These are phyloP conservation scores for Chrysomela aeneicollis DNA, from an alignment of 2,888 invertebrate genomes.

Conservation along the genomic window DNA sequence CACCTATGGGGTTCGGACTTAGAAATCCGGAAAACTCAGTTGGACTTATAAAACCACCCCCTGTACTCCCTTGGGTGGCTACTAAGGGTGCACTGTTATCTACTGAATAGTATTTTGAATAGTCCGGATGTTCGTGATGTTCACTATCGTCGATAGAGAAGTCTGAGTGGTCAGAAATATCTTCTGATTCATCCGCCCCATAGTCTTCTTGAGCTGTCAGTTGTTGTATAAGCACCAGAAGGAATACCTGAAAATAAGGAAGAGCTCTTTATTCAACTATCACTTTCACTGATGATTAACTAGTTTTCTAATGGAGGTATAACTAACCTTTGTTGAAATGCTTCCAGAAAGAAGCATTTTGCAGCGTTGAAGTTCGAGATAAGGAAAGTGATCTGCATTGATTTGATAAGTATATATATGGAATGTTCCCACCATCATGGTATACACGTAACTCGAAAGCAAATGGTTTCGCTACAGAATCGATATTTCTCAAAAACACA, in stretches of 20 bases:
- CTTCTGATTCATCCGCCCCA: slow-evolving; percentile 37
- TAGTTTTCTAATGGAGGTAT: slow-evolving; percentile 22
- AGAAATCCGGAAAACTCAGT: slow-evolving; percentile 68
- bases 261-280: background rate
- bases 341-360: slow-evolving; percentile 56
- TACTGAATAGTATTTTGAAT: slow-evolving; percentile 55
- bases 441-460: slow-evolving; percentile 53
- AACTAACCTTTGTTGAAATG: slow-evolving; percentile 56
- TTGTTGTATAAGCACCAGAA: slow-evolving; percentile 22
- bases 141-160: slow-evolving; percentile 44
- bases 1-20: slow-evolving; percentile 41
- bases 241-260: slow-evolving; percentile 24
- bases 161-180: slow-evolving; percentile 29
- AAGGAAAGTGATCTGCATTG: slow-evolving; percentile 51
- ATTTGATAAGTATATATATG: slow-evolving; percentile 56
- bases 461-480: slow-evolving; percentile 53
- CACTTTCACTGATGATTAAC: background rate
- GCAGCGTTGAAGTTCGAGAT: slow-evolving; percentile 40
- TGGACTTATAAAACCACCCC: slow-evolving; percentile 59
- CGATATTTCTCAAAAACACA: slow-evolving; percentile 55
- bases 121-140: slow-evolving; percentile 50
- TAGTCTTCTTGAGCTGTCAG: slow-evolving; percentile 48
- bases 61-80: slow-evolving; percentile 27
- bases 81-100: slow-evolving; percentile 44
- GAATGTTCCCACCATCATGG: slow-evolving; percentile 53